phyloP scores from a whole-genome alignment of 2,797 vertebrate genomes.

The Enteromius viviparus region DNA sequence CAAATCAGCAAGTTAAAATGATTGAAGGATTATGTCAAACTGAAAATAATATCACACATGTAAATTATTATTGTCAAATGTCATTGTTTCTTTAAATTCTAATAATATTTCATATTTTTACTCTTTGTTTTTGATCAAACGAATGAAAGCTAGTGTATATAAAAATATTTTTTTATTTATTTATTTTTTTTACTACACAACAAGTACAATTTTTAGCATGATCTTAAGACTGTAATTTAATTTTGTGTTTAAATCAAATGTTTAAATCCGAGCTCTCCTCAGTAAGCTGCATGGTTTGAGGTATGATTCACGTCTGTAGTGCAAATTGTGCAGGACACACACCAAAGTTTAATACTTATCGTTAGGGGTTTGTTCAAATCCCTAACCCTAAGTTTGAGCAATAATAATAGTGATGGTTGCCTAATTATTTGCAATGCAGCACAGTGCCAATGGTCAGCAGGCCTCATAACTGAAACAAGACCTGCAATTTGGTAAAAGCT shows the following conservation, averaged over 20 bases:
- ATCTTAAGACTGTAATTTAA: background rate
- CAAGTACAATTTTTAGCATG: background rate
- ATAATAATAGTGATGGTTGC: slow-evolving; percentile 19
- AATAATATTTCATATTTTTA: background rate
- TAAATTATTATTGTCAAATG: background rate
- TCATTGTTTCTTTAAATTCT: background rate
- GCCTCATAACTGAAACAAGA: slow-evolving; percentile 30
- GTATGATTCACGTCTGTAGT: slow-evolving; percentile 9
- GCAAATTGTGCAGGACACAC: background rate
- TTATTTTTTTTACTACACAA: background rate
- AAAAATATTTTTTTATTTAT: too few relatives aligned
- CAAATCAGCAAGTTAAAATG: background rate
- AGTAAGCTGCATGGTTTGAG: background rate
- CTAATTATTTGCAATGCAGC: slow-evolving; percentile 27
- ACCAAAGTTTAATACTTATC: slow-evolving; percentile 9
- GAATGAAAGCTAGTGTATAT: background rate
- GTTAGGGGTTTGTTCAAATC: slow-evolving; percentile 3
- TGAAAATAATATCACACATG: too few relatives aligned
- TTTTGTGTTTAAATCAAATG: background rate
- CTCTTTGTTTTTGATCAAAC: background rate
- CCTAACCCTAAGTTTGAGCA: slow-evolving; percentile 1
- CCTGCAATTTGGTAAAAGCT: slow-evolving; percentile 18
- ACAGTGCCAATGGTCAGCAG: slow-evolving; percentile 16
- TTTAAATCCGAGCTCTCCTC: background rate
- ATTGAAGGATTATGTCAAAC: background rate